These are phyloP conservation scores for Thamnophis sirtalis DNA, from an alignment of 2,113 vertebrate species.

Conservation along the genomic window DNA sequence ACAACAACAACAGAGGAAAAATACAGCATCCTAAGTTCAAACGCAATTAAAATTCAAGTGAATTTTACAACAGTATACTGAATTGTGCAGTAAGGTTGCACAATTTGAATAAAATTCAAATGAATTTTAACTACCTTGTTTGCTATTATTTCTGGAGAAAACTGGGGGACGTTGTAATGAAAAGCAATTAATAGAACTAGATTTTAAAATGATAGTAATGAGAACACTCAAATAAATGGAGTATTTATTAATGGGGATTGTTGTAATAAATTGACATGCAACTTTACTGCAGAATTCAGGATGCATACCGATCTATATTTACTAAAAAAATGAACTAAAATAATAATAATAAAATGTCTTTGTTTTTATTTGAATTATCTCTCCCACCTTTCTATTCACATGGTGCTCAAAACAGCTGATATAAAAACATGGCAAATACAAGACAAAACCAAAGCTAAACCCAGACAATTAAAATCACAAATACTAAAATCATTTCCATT, in stretches of 20 bases:
- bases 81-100: too few relatives aligned
- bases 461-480: neutral
- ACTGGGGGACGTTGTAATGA: neutral
- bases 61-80: too few relatives aligned
- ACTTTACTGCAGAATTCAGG: constrained; percentile 13
- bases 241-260: constrained; percentile 23
- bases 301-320: neutral
- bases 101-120: too few relatives aligned
- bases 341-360: too few relatives aligned
- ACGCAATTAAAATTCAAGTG: neutral
- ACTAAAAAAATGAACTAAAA: constrained; percentile 33
- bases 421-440: neutral
- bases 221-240: neutral
- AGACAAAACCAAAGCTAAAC: neutral
- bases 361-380: neutral
- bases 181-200: neutral
- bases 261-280: neutral
- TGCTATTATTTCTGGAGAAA: neutral
- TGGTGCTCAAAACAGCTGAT: neutral
- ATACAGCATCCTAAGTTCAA: neutral
- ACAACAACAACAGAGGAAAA: neutral
- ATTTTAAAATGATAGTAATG: neutral
- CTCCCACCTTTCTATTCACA: neutral
- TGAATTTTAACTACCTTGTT: constrained; percentile 3
- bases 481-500: neutral